Percentiles rank a stretch among this genome's conserved stretches.
These are phyloP conservation scores for Styela plicata DNA, from an alignment of 23 tunicate genomes.

Conservation along the genomic window DNA sequence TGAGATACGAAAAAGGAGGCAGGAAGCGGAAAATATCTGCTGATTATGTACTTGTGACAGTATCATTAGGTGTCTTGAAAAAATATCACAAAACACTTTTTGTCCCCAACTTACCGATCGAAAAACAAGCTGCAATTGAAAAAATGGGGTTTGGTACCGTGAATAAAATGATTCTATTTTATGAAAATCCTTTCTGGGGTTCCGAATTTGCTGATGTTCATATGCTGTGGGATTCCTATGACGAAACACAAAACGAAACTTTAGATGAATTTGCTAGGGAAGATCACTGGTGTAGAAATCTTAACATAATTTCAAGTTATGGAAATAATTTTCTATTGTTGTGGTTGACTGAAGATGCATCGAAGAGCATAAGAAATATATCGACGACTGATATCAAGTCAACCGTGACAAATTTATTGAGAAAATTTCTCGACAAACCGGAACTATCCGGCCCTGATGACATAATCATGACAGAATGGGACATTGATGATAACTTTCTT, in stretches of 20 bases:
- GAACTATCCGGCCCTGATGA: slow-evolving; percentile 3
- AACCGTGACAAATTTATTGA: neutral
- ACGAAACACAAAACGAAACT: too few relatives aligned
- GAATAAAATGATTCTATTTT: slow-evolving; percentile 35
- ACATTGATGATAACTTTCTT: neutral
- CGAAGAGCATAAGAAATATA: neutral
- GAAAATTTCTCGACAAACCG: neutral
- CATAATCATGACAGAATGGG: slow-evolving; percentile 15
- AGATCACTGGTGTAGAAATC: too few relatives aligned
- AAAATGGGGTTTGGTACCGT: slow-evolving; percentile 29
- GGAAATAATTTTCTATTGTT: too few relatives aligned
- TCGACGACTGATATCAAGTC: neutral
- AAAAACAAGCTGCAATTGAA: slow-evolving; percentile 15
- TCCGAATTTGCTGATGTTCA: neutral
- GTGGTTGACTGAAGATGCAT: too few relatives aligned
- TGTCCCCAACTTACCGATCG: slow-evolving; percentile 21
- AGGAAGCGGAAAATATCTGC: slow-evolving; percentile 13
- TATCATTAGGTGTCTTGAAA: slow-evolving; percentile 40
- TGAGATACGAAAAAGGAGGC: neutral
- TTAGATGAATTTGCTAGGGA: too few relatives aligned
- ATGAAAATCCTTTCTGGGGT: slow-evolving; percentile 38
- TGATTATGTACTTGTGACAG: slow-evolving; percentile 54
- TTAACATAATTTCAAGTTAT: too few relatives aligned
- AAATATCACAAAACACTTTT: slow-evolving; percentile 18
- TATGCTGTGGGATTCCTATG: neutral